Evolutionary conservation across 2,113 vertebrate genomes (phyloP), one percentile per base, ranked within the genome.

Genomic region (Equus quagga): DNA sequence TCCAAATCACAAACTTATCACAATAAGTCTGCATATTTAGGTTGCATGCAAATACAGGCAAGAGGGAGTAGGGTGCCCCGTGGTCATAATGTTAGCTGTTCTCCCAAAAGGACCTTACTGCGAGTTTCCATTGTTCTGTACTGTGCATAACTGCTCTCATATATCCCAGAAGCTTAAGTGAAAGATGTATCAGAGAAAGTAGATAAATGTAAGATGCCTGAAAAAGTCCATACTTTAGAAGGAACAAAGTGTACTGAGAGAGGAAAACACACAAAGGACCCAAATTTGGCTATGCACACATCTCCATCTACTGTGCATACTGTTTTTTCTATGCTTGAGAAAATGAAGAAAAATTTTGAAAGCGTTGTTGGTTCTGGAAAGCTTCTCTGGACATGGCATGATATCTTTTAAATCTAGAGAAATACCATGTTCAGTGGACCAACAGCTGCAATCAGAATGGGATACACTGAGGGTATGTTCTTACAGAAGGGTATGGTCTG

Each of bases 1-100:
- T 54, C 81, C 36, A 94, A 85, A 46, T 78, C 44, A 96, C 64
- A 93, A 93, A 58, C 11, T 75, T 41, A 87, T 78, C 19, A 21
- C 23, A 84, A 79, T 36, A 73, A 83, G 73, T 49, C 10, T 72
- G 60, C 49, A 65, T 72, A 14, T 44, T 75, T 72, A 88, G 18
- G 19, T 33, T 87, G 41, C 33, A 31, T 3, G 10, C 54, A 96
- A 64, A 94, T 49, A 4, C 3, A 76, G 26, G 26, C 7, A 18
- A 81, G 41, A 78, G 41, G 33, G 49, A 19, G 19, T 5, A 21
- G 7, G 41, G 23, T 26, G 17, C n/a, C 21, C 82, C 41, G 12
- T 0, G 4, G 17, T 81, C 91, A 56, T 31, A 33, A 33, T 28
- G 51, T 56, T 65, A 54, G 24, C 64, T 62, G 4, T 31, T 78